A percentile compares a stretch with the other conserved stretches of the same genome.
These are phyloP conservation scores for Microcebus murinus DNA, from an alignment of 2,113 vertebrate genomes.

Conservation along the genomic window DNA sequence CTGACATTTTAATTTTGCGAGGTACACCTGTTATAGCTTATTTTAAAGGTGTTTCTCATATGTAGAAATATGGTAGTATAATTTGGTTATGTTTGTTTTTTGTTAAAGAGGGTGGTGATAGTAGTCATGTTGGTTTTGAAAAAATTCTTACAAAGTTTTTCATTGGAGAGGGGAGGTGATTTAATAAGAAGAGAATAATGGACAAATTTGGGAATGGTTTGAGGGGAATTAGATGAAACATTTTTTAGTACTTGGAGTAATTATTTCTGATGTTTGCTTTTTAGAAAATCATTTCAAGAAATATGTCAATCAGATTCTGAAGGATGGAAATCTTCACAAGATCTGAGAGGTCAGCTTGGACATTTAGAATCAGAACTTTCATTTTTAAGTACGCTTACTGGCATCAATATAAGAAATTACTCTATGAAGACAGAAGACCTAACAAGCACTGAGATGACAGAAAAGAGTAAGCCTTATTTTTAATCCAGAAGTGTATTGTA, in stretches of 20 bases:
- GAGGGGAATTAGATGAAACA: neutral
- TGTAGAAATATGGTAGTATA: neutral
- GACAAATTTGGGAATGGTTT: conserved; percentile 25
- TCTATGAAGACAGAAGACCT: conserved; percentile 83
- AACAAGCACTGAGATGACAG: neutral
- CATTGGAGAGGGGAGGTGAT: neutral
- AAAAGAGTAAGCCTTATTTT: conserved; percentile 84
- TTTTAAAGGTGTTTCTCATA: conserved; percentile 23
- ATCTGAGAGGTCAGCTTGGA: conserved; percentile 84
- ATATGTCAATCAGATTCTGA: neutral
- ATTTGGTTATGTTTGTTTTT: neutral
- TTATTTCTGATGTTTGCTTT: conserved; percentile 57
- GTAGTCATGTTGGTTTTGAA: conserved; percentile 3
- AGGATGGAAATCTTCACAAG: conserved; percentile 24
- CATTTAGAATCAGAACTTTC: conserved; percentile 85
- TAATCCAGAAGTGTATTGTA: neutral
- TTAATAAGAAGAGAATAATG: conserved; percentile 6
- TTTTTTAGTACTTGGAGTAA: neutral
- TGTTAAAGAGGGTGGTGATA: neutral
- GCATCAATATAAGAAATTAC: conserved; percentile 88
- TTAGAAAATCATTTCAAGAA: conserved; percentile 77
- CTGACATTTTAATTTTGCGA: conserved; percentile 13
- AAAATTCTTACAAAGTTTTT: neutral
- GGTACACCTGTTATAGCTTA: neutral
- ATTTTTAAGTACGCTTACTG: conserved; percentile 86